Base-by-base conservation (phyloP, 2,113 vertebrate species). In the Scartelaos histophorus region DNA sequence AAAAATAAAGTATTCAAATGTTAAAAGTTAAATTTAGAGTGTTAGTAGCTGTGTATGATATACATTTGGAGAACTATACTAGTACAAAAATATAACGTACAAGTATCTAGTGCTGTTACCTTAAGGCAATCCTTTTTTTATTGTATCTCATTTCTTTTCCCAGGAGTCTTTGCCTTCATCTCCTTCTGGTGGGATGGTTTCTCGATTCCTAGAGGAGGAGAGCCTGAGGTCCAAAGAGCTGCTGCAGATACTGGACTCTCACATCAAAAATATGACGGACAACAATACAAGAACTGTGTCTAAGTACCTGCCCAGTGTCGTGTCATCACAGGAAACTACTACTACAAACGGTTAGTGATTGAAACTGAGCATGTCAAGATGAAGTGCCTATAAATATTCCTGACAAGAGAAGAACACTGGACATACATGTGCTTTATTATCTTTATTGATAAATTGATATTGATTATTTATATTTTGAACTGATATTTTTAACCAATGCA, bases 121-220 rank as follows among this genome's bases (percentile, higher is more conserved):
- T 49, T 17, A 49, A 38, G 35, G 7, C 2, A 38, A 38, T 38
- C 35, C 35, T 5, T 9, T 9, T 2, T 47, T 4, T 57, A 19
- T 9, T 9, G 3, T 24, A 12, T 6, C 13, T 60, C 45, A 90
- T 77, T 82, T 19, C 47, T 64, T 51, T 35, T 93, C 90, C 66
- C 65, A 94, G 92, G 84, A 81, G 35, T 81, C 4, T n/a, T 87
- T 64, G 85, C 90, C 68, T 11, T 57, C 81, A 1, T 87, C 95
- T 62, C 92, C 94, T 3, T 88, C 91, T 7, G 91, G 88, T 15
- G 88, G 76, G 0, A 88, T 94, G 85, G 93, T 96, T 12, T 78
- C 90, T 16, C 92, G 85, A 12, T 99, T 95, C 91, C 80, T 97
- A 77, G 93, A 97, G 78, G 95, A 97, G 71, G 97, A 98, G 75